Evolutionary conservation across 2,888 invertebrate genomes (phyloP).

Genomic region (Pinctada fucata): DNA sequence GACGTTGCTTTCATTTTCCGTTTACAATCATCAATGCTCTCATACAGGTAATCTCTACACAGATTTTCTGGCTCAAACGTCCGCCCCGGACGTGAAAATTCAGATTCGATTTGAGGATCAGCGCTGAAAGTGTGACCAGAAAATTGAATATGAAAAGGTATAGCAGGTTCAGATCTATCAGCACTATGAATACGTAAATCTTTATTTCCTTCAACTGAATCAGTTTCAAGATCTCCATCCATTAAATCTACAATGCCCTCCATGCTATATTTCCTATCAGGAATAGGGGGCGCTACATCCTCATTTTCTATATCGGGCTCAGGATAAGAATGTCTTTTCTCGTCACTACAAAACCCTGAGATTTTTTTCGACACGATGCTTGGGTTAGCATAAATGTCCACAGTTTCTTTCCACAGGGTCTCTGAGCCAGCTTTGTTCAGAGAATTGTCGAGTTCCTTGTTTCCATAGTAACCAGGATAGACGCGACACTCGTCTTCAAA

Average conservation of each 20-base stretch:
- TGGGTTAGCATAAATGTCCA: slow-evolving; percentile 15
- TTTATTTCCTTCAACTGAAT: slow-evolving; percentile 19
- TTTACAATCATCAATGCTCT: not conserved
- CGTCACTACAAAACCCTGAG: not conserved
- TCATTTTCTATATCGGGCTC: not conserved
- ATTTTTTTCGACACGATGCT: slow-evolving; percentile 7
- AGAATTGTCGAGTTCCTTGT: slow-evolving; percentile 9
- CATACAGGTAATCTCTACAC: not conserved
- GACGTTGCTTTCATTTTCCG: not conserved
- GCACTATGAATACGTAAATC: no score
- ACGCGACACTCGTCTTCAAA: not conserved
- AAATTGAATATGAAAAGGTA: no score
- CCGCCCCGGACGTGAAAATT: not conserved
- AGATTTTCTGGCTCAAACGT: not conserved
- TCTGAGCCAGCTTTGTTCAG: not conserved
- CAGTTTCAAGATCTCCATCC: not conserved
- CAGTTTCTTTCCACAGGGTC: slow-evolving; percentile 10
- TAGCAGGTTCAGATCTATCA: not conserved
- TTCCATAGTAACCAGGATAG: not conserved
- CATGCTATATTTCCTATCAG: slow-evolving; percentile 35
- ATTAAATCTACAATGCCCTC: not conserved
- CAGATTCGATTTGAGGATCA: not conserved
- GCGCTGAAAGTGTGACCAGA: not conserved
- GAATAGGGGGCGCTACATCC: slow-evolving; percentile 32
- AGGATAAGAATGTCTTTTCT: not conserved